These are phyloP conservation scores for Synanthedon myopaeformis DNA, from an alignment of 2,888 invertebrate species.

Conservation along the genomic window DNA sequence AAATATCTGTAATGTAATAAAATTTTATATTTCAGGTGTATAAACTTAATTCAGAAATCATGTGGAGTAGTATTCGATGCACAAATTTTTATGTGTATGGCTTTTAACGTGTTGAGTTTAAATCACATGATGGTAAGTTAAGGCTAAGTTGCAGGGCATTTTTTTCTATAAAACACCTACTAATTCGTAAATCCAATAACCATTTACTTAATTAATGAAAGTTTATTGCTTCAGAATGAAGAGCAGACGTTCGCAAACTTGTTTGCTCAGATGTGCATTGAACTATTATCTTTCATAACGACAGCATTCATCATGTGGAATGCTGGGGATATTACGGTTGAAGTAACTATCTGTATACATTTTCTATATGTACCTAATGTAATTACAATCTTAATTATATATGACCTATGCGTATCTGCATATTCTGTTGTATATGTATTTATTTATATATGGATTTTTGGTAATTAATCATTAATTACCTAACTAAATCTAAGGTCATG, in stretches of 20 bases:
- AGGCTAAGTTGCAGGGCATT: background rate
- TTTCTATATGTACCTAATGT: too few relatives aligned
- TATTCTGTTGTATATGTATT: too few relatives aligned
- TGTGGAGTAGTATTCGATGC: background rate
- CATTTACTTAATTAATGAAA: too few relatives aligned
- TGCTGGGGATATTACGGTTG: slow-evolving; percentile 35
- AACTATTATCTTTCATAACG: slow-evolving; percentile 15
- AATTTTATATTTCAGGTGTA: background rate
- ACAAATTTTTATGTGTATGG: slow-evolving; percentile 2
- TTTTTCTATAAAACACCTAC: too few relatives aligned
- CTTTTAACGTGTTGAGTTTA: background rate
- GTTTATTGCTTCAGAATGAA: slow-evolving; percentile 12
- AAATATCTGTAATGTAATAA: too few relatives aligned
- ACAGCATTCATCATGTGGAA: slow-evolving; percentile 38
- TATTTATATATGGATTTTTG: too few relatives aligned
- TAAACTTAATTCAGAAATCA: background rate
- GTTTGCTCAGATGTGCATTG: slow-evolving; percentile 12
- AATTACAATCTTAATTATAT: too few relatives aligned
- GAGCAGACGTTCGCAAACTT: slow-evolving; percentile 20
- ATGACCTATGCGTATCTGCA: too few relatives aligned
- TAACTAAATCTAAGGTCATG: too few relatives aligned
- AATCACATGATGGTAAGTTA: background rate
- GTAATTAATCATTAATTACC: too few relatives aligned
- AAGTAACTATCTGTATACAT: slow-evolving; percentile 12
- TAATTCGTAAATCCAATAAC: too few relatives aligned